Base-by-base conservation (phyloP, 1,140 invertebrate species). In the Bursaphelenchus mucronatus region DNA sequence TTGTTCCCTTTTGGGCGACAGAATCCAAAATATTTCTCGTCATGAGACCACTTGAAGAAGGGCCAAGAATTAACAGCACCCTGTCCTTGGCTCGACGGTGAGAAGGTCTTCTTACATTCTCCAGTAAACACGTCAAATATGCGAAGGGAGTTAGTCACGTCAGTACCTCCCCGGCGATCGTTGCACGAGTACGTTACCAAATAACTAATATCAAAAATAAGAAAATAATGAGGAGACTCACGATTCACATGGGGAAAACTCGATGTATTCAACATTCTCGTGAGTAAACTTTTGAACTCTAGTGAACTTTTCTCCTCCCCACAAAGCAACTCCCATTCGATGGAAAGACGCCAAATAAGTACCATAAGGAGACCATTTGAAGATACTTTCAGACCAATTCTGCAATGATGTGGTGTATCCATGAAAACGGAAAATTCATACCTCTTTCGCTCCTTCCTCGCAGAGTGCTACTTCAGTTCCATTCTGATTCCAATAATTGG, bases 171-270 rank as follows among this genome's bases (percentile, higher is more conserved):
- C 19, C 61, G 56, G 8, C 46, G 66, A 21, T 62, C 61, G 46
- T 78, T 68, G 21, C 58, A 57, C 4, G 76, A 59, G 57, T 76
- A 81, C 8, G 79, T 81, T 39, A 81, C 76, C 8, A 79, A 47
- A 61, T 68, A 78, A 3, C 76, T 74, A 17, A 62, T 77, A 55
- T 61, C 21, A 57, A 41, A 68, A 41, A 53, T 59, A 19, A 56
- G 21, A 1, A 15, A 40, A 15, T 70, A 1, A 73, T 71, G 15
- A 44, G 11, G n/a, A 49, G 53, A 83, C 81, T 81, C 81, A 88
- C 84, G 91, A 91, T 85, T 99, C 96, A 83, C 90, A 90, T 0
- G 95, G 94, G 49, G 94, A 97, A 82, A 97, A 98, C 72, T 96
- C 94, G 63, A 97, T 92, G 68, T 92, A 92, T 74, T 94, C 90